Conservation (phyloP, 2,797 vertebrate genomes). For the Philypnodon macrostomus region DNA sequence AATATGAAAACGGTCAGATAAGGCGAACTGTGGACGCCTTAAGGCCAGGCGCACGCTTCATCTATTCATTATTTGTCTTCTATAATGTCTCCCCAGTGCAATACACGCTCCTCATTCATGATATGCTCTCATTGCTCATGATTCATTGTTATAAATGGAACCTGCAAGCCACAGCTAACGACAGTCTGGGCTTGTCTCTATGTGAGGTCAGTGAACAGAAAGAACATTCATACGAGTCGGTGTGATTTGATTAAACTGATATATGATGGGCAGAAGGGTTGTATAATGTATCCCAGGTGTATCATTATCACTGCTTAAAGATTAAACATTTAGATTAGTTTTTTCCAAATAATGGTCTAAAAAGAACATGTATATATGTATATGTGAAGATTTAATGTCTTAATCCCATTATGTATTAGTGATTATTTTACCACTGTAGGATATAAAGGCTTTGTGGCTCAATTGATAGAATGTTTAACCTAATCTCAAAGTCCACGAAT, state of each 20-base stretch:
- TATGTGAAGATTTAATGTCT: no score
- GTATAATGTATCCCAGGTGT: neutral
- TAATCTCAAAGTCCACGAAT: no score
- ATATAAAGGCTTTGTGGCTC: no score
- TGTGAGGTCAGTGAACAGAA: neutral
- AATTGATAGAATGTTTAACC: no score
- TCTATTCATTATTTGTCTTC: constrained; percentile 10
- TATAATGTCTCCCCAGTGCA: constrained; percentile 2
- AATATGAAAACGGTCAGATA: constrained; percentile 11
- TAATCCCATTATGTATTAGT: no score
- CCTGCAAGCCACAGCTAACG: neutral
- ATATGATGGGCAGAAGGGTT: neutral
- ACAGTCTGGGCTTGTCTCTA: neutral
- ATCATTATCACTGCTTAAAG: no score
- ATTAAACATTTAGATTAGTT: no score
- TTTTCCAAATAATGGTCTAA: no score
- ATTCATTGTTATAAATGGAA: neutral
- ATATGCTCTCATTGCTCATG: constrained; percentile 2
- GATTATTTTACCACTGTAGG: no score
- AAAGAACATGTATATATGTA: no score
- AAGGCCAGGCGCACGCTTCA: neutral
- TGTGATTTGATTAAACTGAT: neutral
- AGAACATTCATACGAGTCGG: neutral
- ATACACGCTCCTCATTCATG: constrained; percentile 7
- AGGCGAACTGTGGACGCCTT: constrained; percentile 1